Conservation (phyloP, 2,888 invertebrate genomes). For the Drosophila neutralis region DNA sequence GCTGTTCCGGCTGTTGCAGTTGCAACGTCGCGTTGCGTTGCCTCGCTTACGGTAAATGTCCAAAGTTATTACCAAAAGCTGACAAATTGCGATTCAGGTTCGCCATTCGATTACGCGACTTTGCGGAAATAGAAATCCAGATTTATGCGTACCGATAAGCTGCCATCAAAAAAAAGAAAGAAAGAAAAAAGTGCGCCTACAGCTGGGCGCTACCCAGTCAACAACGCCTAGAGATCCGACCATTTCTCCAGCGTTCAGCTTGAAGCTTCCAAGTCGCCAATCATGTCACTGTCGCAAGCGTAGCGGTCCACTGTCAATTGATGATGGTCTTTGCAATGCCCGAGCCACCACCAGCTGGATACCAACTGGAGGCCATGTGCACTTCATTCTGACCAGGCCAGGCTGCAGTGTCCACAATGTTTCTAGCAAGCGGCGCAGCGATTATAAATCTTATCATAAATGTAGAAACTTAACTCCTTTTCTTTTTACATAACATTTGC, state of each 20-base stretch:
- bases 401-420: not conserved
- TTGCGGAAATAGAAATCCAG: constrained; percentile 66
- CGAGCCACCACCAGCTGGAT: constrained; percentile 14
- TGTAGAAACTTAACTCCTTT: not conserved
- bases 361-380: constrained; percentile 45
- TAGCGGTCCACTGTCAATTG: constrained; percentile 75
- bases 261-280: constrained; percentile 48
- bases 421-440: not conserved
- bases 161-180: constrained; percentile 12
- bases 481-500: not conserved
- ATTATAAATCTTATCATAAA: constrained; percentile 3
- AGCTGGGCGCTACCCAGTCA: constrained; percentile 26
- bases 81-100: constrained; percentile 74
- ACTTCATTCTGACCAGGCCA: constrained; percentile 10
- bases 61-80: constrained; percentile 80
- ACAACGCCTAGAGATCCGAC: constrained; percentile 33
- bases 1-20: constrained; percentile 1
- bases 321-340: constrained; percentile 30
- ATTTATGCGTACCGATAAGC: constrained; percentile 56
- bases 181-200: constrained; percentile 15
- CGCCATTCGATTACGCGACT: constrained; percentile 56
- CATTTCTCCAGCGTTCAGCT: constrained; percentile 14
- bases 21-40: constrained; percentile 9
- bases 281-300: constrained; percentile 72
- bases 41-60: constrained; percentile 74